phyloP scores from a whole-genome alignment of 2,113 vertebrate species.

The Cyprinus carpio region DNA sequence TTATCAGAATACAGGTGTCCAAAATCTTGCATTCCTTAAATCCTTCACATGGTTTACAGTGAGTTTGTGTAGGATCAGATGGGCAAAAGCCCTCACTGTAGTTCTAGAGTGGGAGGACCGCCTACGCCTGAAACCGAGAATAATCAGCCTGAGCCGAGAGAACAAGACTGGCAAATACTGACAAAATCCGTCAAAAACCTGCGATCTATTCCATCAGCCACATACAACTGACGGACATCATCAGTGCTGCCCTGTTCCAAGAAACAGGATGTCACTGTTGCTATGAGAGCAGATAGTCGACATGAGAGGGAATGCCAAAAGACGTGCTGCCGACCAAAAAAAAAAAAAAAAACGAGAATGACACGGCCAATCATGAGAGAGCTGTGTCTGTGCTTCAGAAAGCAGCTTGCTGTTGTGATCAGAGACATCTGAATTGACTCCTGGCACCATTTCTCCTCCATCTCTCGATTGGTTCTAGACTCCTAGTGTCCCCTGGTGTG shows the following conservation, averaged over 20 bases:
- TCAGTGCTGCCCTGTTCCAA: not conserved
- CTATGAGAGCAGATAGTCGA: conserved; percentile 24
- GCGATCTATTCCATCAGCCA: not conserved
- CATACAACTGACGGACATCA: conserved; percentile 15
- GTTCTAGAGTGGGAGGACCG: conserved; percentile 12
- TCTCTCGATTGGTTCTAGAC: not conserved
- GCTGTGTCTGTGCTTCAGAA: conserved; percentile 14
- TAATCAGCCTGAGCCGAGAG: not conserved
- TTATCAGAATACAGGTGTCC: not conserved
- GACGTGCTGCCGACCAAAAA: not conserved
- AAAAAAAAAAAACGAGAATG: not conserved
- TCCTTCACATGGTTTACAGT: not conserved
- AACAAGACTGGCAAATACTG: conserved; percentile 5
- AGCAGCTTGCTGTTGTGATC: conserved; percentile 21
- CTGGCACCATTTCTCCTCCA: conserved; percentile 14
- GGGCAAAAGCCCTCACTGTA: not conserved
- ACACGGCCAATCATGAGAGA: conserved; percentile 13
- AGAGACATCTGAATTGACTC: conserved; percentile 43
- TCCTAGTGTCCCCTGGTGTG: conserved; percentile 34
- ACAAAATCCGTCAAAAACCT: conserved; percentile 2
- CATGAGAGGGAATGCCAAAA: conserved; percentile 35
- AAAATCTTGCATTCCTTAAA: not conserved
- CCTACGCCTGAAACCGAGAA: conserved; percentile 1
- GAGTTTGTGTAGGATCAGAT: conserved; percentile 18
- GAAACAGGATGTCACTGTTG: conserved; percentile 30